phyloP scores from a whole-genome alignment of 2,888 invertebrate species.

The Lordiphosa andalusiaca region DNA sequence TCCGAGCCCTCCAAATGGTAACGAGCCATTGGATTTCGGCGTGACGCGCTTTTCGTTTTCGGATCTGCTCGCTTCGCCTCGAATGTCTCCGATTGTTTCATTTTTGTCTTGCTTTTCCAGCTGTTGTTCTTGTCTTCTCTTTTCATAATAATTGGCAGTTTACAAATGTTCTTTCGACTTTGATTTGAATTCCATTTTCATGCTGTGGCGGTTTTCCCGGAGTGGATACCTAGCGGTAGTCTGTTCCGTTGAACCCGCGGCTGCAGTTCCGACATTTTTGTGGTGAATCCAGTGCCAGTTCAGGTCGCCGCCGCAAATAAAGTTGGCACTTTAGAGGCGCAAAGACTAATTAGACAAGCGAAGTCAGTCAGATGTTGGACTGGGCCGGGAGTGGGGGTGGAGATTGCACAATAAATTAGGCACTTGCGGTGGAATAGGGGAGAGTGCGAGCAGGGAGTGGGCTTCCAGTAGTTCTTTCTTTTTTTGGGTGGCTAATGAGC shows the following conservation, averaged over 20 bases:
- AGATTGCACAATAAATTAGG: conserved; percentile 55
- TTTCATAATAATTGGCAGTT: conserved; percentile 72
- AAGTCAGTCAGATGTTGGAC: conserved; percentile 35
- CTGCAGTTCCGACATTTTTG: conserved; percentile 42
- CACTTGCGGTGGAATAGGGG: conserved; percentile 18
- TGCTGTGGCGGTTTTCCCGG: conserved; percentile 44
- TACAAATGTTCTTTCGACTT: conserved; percentile 68
- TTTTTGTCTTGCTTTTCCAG: conserved; percentile 7
- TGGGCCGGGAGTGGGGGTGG: conserved; percentile 28
- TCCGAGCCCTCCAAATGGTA: conserved; percentile 55
- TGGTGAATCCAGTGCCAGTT: conserved; percentile 48
- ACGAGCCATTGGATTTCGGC: conserved; percentile 65
- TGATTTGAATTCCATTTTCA: conserved; percentile 46
- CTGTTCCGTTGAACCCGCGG: conserved; percentile 61
- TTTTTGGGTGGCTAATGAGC: conserved; percentile 50
- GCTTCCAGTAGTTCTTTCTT: neutral
- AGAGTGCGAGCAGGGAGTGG: conserved; percentile 9
- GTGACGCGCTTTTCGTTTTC: conserved; percentile 66
- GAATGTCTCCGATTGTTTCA: conserved; percentile 53
- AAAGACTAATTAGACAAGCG: conserved; percentile 66
- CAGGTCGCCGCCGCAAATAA: conserved; percentile 56
- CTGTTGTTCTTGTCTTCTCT: conserved; percentile 40
- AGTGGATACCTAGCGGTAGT: conserved; percentile 50
- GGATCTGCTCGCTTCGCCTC: conserved; percentile 21
- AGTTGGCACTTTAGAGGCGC: conserved; percentile 61